phyloP scores from a whole-genome alignment of 2,113 vertebrate species.

The Motacilla tschutschensis region DNA sequence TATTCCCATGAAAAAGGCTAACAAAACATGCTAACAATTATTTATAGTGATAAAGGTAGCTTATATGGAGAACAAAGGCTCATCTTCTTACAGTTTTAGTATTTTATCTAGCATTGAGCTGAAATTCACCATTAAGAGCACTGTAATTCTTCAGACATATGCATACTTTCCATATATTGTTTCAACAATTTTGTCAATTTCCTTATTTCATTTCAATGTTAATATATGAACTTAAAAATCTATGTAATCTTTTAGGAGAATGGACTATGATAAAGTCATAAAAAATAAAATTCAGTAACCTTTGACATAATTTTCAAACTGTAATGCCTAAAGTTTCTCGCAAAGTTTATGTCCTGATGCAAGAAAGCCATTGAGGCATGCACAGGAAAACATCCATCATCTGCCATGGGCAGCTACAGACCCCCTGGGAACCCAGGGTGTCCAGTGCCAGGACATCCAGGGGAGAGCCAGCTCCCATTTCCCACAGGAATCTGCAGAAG shows the following conservation, averaged over 20 bases:
- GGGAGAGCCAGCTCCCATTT: neutral
- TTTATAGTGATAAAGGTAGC: neutral
- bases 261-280: neutral
- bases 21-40: neutral
- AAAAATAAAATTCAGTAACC: neutral
- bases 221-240: neutral
- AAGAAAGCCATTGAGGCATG: neutral
- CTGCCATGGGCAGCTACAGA: neutral
- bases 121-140: neutral
- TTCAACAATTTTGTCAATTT: neutral
- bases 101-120: neutral
- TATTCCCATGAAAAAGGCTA: constrained; percentile 15
- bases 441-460: rapidly evolving
- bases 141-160: neutral
- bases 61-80: neutral
- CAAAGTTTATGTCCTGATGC: neutral
- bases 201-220: neutral
- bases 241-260: neutral
- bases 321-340: neutral
- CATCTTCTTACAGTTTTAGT: neutral
- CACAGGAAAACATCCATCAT: neutral
- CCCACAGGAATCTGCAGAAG: neutral
- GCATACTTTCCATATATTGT: neutral
- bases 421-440: rapidly evolving
- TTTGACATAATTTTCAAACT: neutral